phyloP scores from a whole-genome alignment of 2,888 invertebrate genomes.

The Abscondita cerata region DNA sequence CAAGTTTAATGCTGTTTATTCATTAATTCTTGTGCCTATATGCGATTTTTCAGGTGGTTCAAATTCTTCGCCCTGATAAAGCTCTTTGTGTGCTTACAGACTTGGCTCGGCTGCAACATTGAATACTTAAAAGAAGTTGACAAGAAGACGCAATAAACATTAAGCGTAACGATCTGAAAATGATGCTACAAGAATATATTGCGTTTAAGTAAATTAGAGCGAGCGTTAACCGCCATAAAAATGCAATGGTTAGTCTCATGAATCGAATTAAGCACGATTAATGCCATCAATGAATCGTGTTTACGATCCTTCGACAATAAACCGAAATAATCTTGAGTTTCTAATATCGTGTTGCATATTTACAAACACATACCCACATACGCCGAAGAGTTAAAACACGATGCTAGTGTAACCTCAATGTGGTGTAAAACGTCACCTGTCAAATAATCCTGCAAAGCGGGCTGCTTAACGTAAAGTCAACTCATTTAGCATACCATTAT shows the following conservation, averaged over 20 bases:
- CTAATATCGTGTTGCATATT: slow-evolving; percentile 29
- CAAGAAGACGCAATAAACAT: too few species aligned
- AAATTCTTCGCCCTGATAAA: too few species aligned
- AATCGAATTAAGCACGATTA: slow-evolving; percentile 5
- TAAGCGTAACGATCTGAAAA: too few species aligned
- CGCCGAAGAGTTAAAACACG: slow-evolving; percentile 30
- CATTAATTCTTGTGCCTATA: too few species aligned
- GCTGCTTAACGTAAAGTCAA: slow-evolving; percentile 56
- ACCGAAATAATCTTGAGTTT: slow-evolving; percentile 14
- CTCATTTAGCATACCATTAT: slow-evolving; percentile 58
- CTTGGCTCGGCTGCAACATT: too few species aligned
- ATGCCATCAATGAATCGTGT: slow-evolving; percentile 5
- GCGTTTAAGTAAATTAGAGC: not conserved
- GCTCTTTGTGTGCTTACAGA: too few species aligned
- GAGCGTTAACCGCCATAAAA: slow-evolving; percentile 1
- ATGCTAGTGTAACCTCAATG: slow-evolving; percentile 42
- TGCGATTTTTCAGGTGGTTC: too few species aligned
- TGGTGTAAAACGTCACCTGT: slow-evolving; percentile 54
- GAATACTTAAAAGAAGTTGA: too few species aligned
- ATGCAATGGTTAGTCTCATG: slow-evolving; percentile 5
- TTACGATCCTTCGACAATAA: slow-evolving; percentile 4
- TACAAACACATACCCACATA: slow-evolving; percentile 30
- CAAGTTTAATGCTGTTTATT: too few species aligned
- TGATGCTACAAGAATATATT: too few species aligned
- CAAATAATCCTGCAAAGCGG: slow-evolving; percentile 55